Conservation (phyloP, 2,888 invertebrate genomes). For the Andrena camellia region DNA sequence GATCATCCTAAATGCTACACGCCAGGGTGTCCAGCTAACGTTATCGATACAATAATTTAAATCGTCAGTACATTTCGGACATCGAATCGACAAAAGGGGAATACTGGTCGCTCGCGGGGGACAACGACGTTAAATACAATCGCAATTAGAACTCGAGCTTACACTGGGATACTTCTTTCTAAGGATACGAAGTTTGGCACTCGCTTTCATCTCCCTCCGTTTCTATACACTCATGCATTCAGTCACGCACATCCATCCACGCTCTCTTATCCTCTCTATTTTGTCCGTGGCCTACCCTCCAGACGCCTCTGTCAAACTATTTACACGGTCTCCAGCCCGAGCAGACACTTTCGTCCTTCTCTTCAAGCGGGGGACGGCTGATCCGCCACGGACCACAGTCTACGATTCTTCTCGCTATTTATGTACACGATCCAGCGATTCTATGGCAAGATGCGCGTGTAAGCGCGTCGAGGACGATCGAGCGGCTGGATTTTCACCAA, state of each 20-base stretch:
- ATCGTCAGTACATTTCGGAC: conserved; percentile 81
- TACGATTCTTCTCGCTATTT: conserved; percentile 50
- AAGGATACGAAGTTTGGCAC: conserved; percentile 83
- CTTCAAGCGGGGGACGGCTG: conserved; percentile 14
- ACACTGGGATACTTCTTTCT: conserved; percentile 77
- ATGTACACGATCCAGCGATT: conserved; percentile 64
- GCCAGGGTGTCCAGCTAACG: conserved; percentile 43
- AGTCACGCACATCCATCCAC: not conserved
- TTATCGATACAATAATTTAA: conserved; percentile 82
- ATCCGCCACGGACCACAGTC: conserved; percentile 50
- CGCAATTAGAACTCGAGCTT: conserved; percentile 77
- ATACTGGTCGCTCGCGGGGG: conserved; percentile 82
- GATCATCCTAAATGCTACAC: conserved; percentile 26
- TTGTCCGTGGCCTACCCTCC: not conserved
- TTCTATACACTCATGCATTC: not conserved
- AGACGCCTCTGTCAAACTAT: conserved; percentile 36
- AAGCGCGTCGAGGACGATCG: conserved; percentile 34
- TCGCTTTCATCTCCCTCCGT: conserved; percentile 67
- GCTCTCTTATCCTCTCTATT: conserved; percentile 13
- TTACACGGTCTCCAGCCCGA: conserved; percentile 41
- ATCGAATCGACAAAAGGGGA: conserved; percentile 81
- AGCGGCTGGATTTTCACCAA: not conserved
- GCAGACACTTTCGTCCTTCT: conserved; percentile 28
- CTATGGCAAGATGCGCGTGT: conserved; percentile 74
- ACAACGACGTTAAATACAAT: conserved; percentile 78